Percentiles rank a stretch among this genome's conserved stretches.
Evolutionary conservation across 2,113 vertebrate species (phyloP).

Genomic region (Chaetorhynchus papuensis): DNA sequence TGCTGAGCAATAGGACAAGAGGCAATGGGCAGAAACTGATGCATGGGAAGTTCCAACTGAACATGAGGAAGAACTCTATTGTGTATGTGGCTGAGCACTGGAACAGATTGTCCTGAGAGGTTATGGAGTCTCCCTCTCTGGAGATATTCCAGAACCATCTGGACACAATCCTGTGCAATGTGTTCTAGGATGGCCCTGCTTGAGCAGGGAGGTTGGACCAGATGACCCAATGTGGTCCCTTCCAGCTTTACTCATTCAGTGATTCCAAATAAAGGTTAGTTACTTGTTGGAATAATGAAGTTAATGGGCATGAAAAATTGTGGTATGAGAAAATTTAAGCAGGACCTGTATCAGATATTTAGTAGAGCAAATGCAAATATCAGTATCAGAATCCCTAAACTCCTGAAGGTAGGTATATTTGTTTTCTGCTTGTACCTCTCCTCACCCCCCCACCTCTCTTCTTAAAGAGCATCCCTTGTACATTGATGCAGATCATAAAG

Average conservation of each 20-base stretch:
- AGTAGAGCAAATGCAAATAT: not conserved
- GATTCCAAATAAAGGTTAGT: not conserved
- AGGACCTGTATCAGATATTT: not conserved
- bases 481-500: not conserved
- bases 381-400: not conserved
- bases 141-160: not conserved
- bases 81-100: fast-evolving
- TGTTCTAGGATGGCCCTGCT: not conserved
- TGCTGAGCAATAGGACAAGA: not conserved
- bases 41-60: not conserved
- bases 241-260: not conserved
- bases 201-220: not conserved
- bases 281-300: not conserved
- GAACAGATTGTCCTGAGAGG: not conserved
- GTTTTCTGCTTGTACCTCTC: fast-evolving
- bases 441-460: not conserved
- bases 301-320: not conserved
- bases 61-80: not conserved
- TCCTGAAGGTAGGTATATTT: not conserved
- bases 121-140: not conserved
- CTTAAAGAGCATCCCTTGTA: not conserved
- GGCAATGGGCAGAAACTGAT: not conserved
- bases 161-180: not conserved
- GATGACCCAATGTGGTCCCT: not conserved
- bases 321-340: not conserved